Evolutionary conservation across 2,888 invertebrate species (phyloP).

Genomic region (Diarsia dahlii): DNA sequence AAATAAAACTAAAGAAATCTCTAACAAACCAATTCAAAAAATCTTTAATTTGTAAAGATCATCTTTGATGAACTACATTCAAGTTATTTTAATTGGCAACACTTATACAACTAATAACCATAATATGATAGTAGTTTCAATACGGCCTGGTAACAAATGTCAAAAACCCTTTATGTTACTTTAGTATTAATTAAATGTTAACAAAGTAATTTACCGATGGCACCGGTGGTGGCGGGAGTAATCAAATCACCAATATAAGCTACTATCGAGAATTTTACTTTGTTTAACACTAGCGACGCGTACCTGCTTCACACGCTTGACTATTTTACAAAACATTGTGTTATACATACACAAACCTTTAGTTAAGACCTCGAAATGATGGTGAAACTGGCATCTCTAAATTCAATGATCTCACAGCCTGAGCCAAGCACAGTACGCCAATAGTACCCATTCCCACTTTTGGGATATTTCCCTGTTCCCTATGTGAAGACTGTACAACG

Average conservation of each 20-base stretch:
- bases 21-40: not conserved
- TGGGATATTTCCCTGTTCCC: too few species aligned
- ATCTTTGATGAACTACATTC: not conserved
- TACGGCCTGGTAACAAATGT: slow-evolving; percentile 4
- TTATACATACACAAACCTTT: not conserved
- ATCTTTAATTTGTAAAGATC: not conserved
- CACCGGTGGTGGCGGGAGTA: slow-evolving; percentile 1
- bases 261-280: slow-evolving; percentile 15
- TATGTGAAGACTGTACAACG: too few species aligned
- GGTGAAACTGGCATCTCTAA: too few species aligned
- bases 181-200: slow-evolving; percentile 52
- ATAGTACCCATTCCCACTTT: too few species aligned
- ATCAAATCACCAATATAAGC: slow-evolving; percentile 29
- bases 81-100: not conserved
- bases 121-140: not conserved
- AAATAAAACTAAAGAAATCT: not conserved
- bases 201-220: slow-evolving; percentile 46
- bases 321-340: not conserved
- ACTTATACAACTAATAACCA: not conserved
- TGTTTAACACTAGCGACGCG: not conserved
- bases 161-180: slow-evolving; percentile 1
- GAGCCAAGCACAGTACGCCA: too few species aligned
- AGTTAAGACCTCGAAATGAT: not conserved
- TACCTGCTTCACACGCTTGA: not conserved
- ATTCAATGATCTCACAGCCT: too few species aligned